Percentiles rank a stretch among this genome's conserved stretches.
These are phyloP conservation scores for Mesoclemmys tuberculata DNA, from an alignment of 2,113 vertebrate species.

Conservation along the genomic window DNA sequence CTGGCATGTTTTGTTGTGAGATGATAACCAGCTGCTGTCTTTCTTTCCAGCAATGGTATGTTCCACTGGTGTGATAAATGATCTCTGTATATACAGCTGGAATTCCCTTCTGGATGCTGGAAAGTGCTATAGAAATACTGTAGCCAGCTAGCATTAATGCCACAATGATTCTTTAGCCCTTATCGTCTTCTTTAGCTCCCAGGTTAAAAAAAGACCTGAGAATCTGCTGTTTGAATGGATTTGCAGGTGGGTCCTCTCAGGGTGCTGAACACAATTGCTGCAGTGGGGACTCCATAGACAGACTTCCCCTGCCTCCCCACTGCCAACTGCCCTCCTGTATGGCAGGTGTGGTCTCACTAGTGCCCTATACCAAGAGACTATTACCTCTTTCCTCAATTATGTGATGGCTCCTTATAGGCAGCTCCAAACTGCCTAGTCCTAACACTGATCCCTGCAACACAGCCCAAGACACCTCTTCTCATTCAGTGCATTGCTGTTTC, in stretches of 20 bases:
- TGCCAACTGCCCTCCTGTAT: not conserved
- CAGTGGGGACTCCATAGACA: not conserved
- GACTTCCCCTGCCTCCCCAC: not conserved
- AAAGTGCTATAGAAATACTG: not conserved
- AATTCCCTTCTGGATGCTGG: not conserved
- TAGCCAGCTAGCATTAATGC: not conserved
- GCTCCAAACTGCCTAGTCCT: not conserved
- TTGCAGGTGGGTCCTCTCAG: not conserved
- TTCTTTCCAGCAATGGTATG: not conserved
- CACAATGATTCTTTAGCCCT: not conserved
- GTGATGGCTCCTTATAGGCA: not conserved
- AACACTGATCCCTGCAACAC: not conserved
- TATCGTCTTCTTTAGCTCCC: not conserved
- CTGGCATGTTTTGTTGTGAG: not conserved
- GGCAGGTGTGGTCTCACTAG: not conserved
- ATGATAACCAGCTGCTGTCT: not conserved
- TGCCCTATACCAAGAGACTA: not conserved
- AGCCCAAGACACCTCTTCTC: not conserved
- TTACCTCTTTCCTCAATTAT: not conserved
- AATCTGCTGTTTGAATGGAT: not conserved
- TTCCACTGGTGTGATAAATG: conserved; percentile 15
- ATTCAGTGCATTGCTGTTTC: not conserved
- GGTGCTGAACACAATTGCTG: not conserved
- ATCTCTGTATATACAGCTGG: conserved; percentile 21
- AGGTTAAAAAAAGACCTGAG: not conserved